These are phyloP conservation scores for Drosophila kanapiae DNA, from an alignment of 1,140 invertebrate genomes.

Conservation along the genomic window DNA sequence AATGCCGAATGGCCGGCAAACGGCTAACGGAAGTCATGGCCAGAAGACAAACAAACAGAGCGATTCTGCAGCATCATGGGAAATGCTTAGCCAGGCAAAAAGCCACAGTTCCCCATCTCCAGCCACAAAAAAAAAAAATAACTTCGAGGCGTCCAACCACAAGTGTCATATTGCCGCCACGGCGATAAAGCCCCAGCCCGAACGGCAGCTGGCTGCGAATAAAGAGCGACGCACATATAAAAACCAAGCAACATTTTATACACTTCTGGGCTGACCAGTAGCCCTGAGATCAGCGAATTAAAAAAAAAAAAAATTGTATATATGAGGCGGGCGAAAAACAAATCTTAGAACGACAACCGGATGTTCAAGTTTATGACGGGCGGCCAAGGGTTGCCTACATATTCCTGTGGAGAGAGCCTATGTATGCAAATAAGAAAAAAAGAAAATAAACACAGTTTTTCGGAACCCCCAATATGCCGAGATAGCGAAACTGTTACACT, in stretches of 20 bases:
- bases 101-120: slow-evolving; percentile 2
- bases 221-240: slow-evolving; percentile 37
- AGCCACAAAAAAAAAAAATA: slow-evolving; percentile 37
- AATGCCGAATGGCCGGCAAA: slow-evolving; percentile 24
- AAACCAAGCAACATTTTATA: slow-evolving; percentile 76
- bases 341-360: slow-evolving; percentile 80
- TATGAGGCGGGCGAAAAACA: slow-evolving; percentile 30
- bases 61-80: slow-evolving; percentile 82
- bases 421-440: slow-evolving; percentile 1
- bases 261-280: slow-evolving; percentile 65
- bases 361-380: slow-evolving; percentile 73
- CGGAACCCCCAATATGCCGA: slow-evolving; percentile 32
- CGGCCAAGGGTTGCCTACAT: slow-evolving; percentile 34
- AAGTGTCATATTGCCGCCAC: slow-evolving; percentile 78
- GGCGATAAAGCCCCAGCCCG: slow-evolving; percentile 55
- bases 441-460: slow-evolving; percentile 50
- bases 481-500: slow-evolving; percentile 60
- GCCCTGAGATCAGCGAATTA: slow-evolving; percentile 73
- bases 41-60: slow-evolving; percentile 78
- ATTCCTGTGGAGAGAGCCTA: slow-evolving; percentile 34
- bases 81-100: slow-evolving; percentile 74
- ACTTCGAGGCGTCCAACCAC: slow-evolving; percentile 62
- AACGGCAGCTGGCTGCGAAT: slow-evolving; percentile 43
- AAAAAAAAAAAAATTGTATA: slow-evolving; percentile 35
- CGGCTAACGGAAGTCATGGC: slow-evolving; percentile 80